Conservation (phyloP, 2,797 vertebrate genomes). For the Crenichthys baileyi region DNA sequence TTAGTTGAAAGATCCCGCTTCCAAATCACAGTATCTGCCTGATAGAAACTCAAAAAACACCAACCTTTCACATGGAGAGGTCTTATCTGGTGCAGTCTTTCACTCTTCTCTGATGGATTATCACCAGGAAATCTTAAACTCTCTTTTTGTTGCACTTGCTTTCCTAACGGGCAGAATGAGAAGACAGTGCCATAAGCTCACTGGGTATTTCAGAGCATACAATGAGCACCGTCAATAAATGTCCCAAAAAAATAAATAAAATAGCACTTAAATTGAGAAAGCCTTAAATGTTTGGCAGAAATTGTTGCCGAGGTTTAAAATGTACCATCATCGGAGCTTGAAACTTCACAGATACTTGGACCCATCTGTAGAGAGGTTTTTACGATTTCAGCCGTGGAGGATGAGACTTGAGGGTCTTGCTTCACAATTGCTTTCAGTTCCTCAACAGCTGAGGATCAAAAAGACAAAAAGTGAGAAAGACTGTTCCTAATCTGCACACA, state of each 20-base stretch:
- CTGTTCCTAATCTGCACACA: neutral
- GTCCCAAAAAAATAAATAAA: no score
- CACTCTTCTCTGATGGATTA: neutral
- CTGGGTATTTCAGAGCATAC: no score
- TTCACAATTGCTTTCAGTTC: slow-evolving; percentile 23
- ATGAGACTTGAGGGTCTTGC: neutral
- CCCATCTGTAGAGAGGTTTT: neutral
- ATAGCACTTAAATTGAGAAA: neutral
- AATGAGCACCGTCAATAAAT: neutral
- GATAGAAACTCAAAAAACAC: neutral
- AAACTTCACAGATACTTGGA: slow-evolving; percentile 25
- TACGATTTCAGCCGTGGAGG: neutral
- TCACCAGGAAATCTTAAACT: neutral
- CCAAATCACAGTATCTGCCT: no score
- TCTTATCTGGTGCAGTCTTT: neutral
- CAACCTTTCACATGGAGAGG: slow-evolving; percentile 19
- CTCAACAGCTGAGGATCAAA: slow-evolving; percentile 41
- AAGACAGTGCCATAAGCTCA: no score
- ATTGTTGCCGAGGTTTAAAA: neutral
- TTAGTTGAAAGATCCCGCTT: no score
- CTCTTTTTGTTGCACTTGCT: neutral
- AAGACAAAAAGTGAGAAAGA: neutral
- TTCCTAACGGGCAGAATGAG: slow-evolving; percentile 7
- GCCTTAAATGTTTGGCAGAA: neutral
- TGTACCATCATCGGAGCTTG: slow-evolving; percentile 54